phyloP scores from a whole-genome alignment of 2,888 invertebrate genomes.

The Listrodromus nycthemerus region DNA sequence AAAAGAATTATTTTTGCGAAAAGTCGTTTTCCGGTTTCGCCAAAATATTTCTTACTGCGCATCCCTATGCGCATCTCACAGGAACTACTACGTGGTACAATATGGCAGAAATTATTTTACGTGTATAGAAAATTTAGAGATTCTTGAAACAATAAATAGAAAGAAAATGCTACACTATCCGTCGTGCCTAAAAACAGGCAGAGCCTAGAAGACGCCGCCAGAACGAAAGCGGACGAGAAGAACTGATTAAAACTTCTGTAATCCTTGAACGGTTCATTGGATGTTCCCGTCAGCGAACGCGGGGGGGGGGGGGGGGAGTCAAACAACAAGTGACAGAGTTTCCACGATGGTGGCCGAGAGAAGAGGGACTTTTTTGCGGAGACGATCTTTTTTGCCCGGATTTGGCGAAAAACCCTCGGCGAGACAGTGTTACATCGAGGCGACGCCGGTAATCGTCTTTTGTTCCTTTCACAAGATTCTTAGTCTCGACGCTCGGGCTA shows the following conservation, averaged over 20 bases:
- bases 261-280: conserved; percentile 78
- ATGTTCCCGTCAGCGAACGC: conserved; percentile 53
- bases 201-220: conserved; percentile 68
- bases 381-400: conserved; percentile 59
- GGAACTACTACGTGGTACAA: too few relatives aligned
- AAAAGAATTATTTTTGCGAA: too few relatives aligned
- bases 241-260: conserved; percentile 82
- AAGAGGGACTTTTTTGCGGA: conserved; percentile 36
- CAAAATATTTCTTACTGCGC: too few relatives aligned
- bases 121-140: too few relatives aligned
- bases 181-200: background rate
- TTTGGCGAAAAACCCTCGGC: conserved; percentile 54
- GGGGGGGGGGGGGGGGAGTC: conserved; percentile 54
- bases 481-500: conserved; percentile 8
- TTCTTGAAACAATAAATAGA: conserved; percentile 4
- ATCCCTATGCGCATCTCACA: too few relatives aligned
- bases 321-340: conserved; percentile 79
- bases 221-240: conserved; percentile 64
- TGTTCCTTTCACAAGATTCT: conserved; percentile 60
- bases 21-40: too few relatives aligned
- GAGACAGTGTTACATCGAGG: conserved; percentile 59
- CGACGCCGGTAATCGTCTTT: conserved; percentile 69
- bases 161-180: conserved; percentile 51
- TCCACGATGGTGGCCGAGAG: conserved; percentile 55
- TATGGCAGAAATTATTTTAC: too few relatives aligned